These are phyloP conservation scores for Odocoileus hemionus DNA, from an alignment of 2,113 vertebrate species.

Conservation along the genomic window DNA sequence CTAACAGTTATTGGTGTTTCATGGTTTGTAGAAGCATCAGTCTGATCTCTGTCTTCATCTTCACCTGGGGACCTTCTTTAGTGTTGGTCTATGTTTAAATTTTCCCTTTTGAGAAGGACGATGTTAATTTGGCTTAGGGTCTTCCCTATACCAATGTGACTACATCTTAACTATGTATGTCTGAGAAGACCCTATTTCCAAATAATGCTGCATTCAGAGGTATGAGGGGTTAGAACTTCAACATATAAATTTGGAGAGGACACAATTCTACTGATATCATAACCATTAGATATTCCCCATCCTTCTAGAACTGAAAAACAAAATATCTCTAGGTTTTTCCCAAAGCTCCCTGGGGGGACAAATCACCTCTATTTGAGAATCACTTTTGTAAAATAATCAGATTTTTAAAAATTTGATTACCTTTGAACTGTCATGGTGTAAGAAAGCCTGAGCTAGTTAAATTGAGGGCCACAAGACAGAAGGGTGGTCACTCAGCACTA, in stretches of 20 bases:
- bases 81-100: background rate
- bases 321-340: background rate
- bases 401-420: background rate
- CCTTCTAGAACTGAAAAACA: background rate
- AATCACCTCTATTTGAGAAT: background rate
- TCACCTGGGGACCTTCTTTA: background rate
- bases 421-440: background rate
- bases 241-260: background rate
- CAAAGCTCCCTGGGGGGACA: background rate
- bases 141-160: background rate
- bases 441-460: background rate
- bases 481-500: rapidly evolving
- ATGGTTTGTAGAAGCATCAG: background rate
- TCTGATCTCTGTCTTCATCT: background rate
- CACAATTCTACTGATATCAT: background rate
- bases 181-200: background rate
- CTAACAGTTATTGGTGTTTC: background rate
- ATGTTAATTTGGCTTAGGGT: background rate
- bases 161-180: background rate
- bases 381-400: background rate
- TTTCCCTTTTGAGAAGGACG: background rate
- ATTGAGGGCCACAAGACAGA: background rate
- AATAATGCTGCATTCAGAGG: background rate
- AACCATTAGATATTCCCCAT: background rate
- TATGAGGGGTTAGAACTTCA: background rate